These are phyloP conservation scores for Drosophila nigromelanica DNA, from an alignment of 1,140 invertebrate genomes.

Conservation along the genomic window DNA sequence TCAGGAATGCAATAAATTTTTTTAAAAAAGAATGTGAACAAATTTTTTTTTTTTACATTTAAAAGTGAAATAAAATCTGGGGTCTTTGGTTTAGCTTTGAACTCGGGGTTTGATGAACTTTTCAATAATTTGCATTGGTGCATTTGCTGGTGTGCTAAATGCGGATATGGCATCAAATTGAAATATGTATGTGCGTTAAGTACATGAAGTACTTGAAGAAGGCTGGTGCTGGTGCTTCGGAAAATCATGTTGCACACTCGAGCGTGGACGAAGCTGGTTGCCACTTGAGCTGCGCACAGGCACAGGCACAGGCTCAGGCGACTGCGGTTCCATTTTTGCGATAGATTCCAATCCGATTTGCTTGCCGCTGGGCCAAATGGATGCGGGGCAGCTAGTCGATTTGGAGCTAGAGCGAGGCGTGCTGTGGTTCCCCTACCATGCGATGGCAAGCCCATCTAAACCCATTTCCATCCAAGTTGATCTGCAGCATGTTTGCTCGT, in stretches of 20 bases:
- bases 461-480: conserved; percentile 47
- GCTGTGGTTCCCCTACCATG: conserved; percentile 38
- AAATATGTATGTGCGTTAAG: conserved; percentile 26
- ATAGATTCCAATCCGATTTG: conserved; percentile 45
- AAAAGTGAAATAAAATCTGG: not conserved
- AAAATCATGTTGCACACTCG: conserved; percentile 74
- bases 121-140: conserved; percentile 22
- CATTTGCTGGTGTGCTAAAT: conserved; percentile 3
- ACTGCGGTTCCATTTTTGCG: conserved; percentile 64
- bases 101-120: conserved; percentile 8
- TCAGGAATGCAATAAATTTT: too few relatives aligned
- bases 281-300: conserved; percentile 38
- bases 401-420: conserved; percentile 19
- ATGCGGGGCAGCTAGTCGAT: conserved; percentile 1
- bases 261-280: conserved; percentile 48
- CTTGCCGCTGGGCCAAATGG: not conserved
- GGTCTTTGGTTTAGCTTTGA: not conserved
- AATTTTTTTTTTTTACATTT: too few relatives aligned
- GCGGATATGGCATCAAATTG: conserved; percentile 21
- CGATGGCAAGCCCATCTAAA: conserved; percentile 5
- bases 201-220: conserved; percentile 20
- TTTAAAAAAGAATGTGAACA: too few relatives aligned
- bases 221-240: conserved; percentile 9
- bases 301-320: conserved; percentile 21
- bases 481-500: conserved; percentile 51